Conservation (phyloP, 2,797 vertebrate genomes). For the Tragelaphus eurycerus region DNA sequence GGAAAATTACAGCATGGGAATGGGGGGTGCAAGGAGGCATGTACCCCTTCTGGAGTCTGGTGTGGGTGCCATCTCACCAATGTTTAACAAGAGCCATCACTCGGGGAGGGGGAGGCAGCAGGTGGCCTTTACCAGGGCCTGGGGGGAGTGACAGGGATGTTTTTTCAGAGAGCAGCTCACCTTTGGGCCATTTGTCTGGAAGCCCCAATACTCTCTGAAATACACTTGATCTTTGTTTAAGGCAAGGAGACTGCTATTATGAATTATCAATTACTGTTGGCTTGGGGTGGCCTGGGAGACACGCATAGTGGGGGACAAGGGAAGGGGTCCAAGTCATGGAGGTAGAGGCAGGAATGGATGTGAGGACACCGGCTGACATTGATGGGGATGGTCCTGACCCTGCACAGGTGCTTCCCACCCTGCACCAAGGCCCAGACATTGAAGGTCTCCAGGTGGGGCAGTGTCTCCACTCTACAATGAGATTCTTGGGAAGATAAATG, state of each 20-base stretch:
- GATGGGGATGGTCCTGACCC: accelerated
- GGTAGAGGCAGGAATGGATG: neutral
- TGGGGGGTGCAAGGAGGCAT: neutral
- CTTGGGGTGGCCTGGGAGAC: accelerated
- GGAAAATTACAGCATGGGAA: neutral
- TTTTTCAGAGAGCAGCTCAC: slow-evolving; percentile 71
- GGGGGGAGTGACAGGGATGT: slow-evolving; percentile 51
- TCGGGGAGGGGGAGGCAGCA: neutral
- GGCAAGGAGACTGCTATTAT: slow-evolving; percentile 64
- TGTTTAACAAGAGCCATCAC: neutral
- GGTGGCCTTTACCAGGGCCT: slow-evolving; percentile 26
- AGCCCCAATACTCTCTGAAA: slow-evolving; percentile 70
- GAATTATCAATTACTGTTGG: slow-evolving; percentile 68
- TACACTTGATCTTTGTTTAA: slow-evolving; percentile 69
- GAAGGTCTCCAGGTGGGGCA: neutral
- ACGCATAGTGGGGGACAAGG: neutral
- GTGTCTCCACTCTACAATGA: neutral
- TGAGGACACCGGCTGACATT: neutral
- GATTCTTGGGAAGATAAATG: neutral
- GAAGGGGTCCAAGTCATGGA: neutral
- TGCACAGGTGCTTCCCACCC: accelerated
- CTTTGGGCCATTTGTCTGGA: slow-evolving; percentile 72
- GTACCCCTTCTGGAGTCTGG: neutral
- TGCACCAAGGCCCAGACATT: neutral
- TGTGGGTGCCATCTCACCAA: accelerated